Percentiles rank a stretch among this genome's conserved stretches.
phyloP scores from a whole-genome alignment of 2,113 vertebrate species.

The Myrmecobius fasciatus region DNA sequence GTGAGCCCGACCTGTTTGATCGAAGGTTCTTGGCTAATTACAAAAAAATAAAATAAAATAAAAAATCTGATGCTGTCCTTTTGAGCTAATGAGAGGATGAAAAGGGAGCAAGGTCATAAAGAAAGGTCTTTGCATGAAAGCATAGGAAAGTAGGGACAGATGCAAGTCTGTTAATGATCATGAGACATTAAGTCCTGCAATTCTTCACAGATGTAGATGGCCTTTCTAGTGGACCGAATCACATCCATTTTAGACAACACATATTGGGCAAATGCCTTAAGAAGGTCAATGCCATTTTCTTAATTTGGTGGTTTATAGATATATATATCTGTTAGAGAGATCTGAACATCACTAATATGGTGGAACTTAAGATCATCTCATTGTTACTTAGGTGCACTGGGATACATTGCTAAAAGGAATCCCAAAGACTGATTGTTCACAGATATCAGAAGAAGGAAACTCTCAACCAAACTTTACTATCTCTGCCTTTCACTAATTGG shows the following conservation, averaged over 20 bases:
- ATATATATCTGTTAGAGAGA: constrained; percentile 97
- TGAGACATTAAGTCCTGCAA: constrained; percentile 97
- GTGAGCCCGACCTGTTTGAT: constrained; percentile 98
- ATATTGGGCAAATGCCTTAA: constrained; percentile 96
- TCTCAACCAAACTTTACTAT: constrained; percentile 94
- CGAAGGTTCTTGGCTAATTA: constrained; percentile 98
- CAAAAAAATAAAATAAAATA: constrained; percentile 87
- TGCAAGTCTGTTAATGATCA: constrained; percentile 96
- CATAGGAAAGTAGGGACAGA: constrained; percentile 96
- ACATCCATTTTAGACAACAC: constrained; percentile 96
- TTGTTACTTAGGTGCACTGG: constrained; percentile 97
- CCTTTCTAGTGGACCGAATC: constrained; percentile 97
- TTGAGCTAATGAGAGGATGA: constrained; percentile 96
- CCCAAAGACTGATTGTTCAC: constrained; percentile 94
- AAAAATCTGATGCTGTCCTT: constrained; percentile 99
- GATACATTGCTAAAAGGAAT: constrained; percentile 95
- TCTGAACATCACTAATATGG: constrained; percentile 95
- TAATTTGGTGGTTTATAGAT: constrained; percentile 95
- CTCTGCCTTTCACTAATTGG: constrained; percentile 97
- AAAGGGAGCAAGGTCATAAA: constrained; percentile 97
- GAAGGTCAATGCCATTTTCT: constrained; percentile 93
- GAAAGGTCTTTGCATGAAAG: constrained; percentile 96
- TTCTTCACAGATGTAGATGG: constrained; percentile 97
- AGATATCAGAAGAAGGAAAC: constrained; percentile 93
- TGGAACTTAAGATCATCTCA: constrained; percentile 97